Evolutionary conservation across 2,888 invertebrate genomes (phyloP), one percentile per base, ranked within the genome.

Genomic region (Ectobius pallidus): DNA sequence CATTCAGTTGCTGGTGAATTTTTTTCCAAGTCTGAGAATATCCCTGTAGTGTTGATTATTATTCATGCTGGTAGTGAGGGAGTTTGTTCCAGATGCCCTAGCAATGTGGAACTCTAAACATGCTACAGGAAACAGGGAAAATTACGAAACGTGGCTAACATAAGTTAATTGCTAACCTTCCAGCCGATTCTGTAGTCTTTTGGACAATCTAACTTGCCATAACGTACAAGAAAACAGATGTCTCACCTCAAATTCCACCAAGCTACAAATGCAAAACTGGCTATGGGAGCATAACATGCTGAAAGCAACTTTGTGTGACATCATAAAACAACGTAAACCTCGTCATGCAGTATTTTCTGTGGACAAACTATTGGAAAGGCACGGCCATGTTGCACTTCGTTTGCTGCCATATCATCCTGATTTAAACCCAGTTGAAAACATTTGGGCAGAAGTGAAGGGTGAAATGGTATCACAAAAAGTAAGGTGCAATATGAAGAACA

Each of bases 401-500:
- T 25, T 63, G 6, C 63, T 39, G 6, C 63, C 63, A 11, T 16
- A 63, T 63, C 63, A 34, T 39, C 39, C n/a, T 34, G 63, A 63
- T 18, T 34, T 34, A 14, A 63, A 63, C 25, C 34, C 63, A n/a
- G 18, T 34, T 7, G 18, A 63, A 34, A 63, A 34, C n/a, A 63
- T 63, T 16, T 34, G 34, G 14, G n/a, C 34, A 14, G 4, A 3
- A 14, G 39, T 63, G 27, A 63, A 32, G n/a, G n/a, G 39, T 22
- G 18, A 25, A 25, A 39, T 63, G n/a, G 39, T 18, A 14, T 63
- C 63, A 7, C 2, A 16, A 34, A 63, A 63, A 18, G 2, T 63
- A 9, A n/a, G 20, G 9, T 34, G 63, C 16, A 63, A 34, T 18
- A 20, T 39, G 25, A 14, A 16, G 11, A 18, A 3, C 6, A 39